Evolutionary conservation across 2,113 vertebrate genomes (phyloP), one percentile per base, ranked within the genome.

Genomic region (Butorides virescens): DNA sequence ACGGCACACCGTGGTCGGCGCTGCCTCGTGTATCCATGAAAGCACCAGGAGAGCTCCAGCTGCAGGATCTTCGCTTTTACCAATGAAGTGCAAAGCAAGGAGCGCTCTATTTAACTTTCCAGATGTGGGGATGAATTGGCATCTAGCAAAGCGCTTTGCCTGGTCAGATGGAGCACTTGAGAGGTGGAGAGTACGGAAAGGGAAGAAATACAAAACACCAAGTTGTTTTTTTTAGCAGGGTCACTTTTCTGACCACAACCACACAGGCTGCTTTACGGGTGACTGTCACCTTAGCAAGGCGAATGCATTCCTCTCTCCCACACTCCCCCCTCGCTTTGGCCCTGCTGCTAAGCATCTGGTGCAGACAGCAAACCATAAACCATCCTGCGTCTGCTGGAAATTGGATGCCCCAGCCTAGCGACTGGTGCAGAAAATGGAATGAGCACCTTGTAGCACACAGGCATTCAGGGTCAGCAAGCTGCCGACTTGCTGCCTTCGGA

Each of bases 1-100:
- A 39, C 39, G 27, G 50, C 0, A 0, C 3, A 0, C 59, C 10
- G 44, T 9, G 12, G 20, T 73, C 5, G 0, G 58, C 58, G 9
- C 52, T 63, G 68, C 47, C 56, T 72, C 22, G 1, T 3, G 0
- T 27, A 74, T 55, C 78, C 30, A 55, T 59, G 68, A 59, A 83
- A 72, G 67, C 70, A 68, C 25, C 34, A 32, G 79, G 68, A 5
- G 8, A 86, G 55, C 56, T 78, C 72, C 71, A 52, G 83, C 70
- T 91, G 56, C 44, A 53, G 50, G 37, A 4, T 6, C 70, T 68
- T 68, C 10, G 5, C n/a, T 62, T 32, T 84, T 66, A 78, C 13
- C 86, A 68, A 10, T 42, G 39, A 53, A 82, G 49, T 19, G 37
- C 62, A 81, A 81, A 77, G 46, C 39, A 87, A 92, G 46, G 49